phyloP scores from a whole-genome alignment of 2,888 invertebrate genomes.

The Aleiodes testaceus region DNA sequence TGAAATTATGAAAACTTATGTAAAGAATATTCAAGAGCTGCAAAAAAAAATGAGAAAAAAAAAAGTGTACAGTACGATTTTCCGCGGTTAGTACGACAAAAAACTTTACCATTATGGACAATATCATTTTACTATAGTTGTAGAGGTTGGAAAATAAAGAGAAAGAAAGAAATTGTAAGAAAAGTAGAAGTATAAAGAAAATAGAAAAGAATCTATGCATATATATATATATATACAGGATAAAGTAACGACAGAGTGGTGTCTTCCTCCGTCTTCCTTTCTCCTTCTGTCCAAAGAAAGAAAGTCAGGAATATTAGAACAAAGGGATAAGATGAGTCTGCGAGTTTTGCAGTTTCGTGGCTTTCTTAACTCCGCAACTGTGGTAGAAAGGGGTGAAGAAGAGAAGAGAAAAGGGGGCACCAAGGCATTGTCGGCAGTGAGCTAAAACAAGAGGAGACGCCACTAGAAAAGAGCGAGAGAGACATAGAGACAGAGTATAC shows the following conservation, averaged over 20 bases:
- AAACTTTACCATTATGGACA: slow-evolving; percentile 22
- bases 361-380: slow-evolving; percentile 39
- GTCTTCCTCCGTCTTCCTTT: slow-evolving; percentile 9
- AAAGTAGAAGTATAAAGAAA: not conserved
- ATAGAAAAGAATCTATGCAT: not conserved
- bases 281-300: slow-evolving; percentile 19
- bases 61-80: not conserved
- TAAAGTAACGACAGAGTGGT: slow-evolving; percentile 14
- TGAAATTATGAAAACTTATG: too few species aligned
- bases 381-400: slow-evolving; percentile 18
- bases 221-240: slow-evolving; percentile 1
- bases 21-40: too few species aligned
- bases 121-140: slow-evolving; percentile 17
- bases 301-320: slow-evolving; percentile 32
- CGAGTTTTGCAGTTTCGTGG: slow-evolving; percentile 41
- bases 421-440: slow-evolving; percentile 20
- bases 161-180: slow-evolving; percentile 13
- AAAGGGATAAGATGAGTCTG: slow-evolving; percentile 35
- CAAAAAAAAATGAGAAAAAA: too few species aligned
- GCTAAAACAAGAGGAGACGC: slow-evolving; percentile 50
- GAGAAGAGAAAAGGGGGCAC: slow-evolving; percentile 12
- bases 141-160: slow-evolving; percentile 1
- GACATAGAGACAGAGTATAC: slow-evolving; percentile 31
- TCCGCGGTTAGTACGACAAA: not conserved
- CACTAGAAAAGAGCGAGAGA: slow-evolving; percentile 25